Evolutionary conservation across 2,113 vertebrate genomes (phyloP), one percentile per base, ranked within the genome.

Genomic region (Psettodes erumei): DNA sequence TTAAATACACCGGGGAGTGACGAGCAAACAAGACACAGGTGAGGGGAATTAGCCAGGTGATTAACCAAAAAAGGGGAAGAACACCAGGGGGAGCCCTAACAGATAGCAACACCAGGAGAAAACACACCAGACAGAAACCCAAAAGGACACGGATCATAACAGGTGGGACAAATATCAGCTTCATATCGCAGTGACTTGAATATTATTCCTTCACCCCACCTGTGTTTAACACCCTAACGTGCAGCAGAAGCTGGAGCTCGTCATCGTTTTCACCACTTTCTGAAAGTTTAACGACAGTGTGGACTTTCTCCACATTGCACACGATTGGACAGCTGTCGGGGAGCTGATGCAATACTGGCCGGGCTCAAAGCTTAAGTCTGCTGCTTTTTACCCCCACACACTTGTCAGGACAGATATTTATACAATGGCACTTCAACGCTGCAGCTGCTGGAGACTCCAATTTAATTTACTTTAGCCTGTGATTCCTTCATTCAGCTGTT

Each of bases 301-400:
- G 33, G 19, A 71, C 45, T 64, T 66, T 54, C 6, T 56, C 53
- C 5, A 27, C 7, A 56, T 59, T 42, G 7, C 33, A 23, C 40
- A 32, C 42, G 58, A 47, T 47, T 68, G 58, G 64, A 54, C 53
- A 56, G 38, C 16, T 81, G 62, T 64, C 71, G 64, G 12, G 43
- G 23, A 35, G 54, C 47, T 84, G 33, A 75, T 69, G 70, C 50
- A 78, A 65, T 28, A n/a, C 42, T 51, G 71, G 32, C 45, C 75
- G 25, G 37, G 81, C 18, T 60, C 72, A 38, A 62, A 76, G 42
- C 30, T 61, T 15, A 51, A n/a, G 48, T 21, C 18, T 33, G 47
- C 40, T 63, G 27, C 38, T 0, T 45, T 27, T 23, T 61, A n/a
- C 35, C 45, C 51, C 21, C 35, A 69, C 28, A 47, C 35, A 61